Evolutionary conservation across 2,797 vertebrate species (phyloP), one percentile per base, ranked within the genome.

Genomic region (Fratercula arctica): DNA sequence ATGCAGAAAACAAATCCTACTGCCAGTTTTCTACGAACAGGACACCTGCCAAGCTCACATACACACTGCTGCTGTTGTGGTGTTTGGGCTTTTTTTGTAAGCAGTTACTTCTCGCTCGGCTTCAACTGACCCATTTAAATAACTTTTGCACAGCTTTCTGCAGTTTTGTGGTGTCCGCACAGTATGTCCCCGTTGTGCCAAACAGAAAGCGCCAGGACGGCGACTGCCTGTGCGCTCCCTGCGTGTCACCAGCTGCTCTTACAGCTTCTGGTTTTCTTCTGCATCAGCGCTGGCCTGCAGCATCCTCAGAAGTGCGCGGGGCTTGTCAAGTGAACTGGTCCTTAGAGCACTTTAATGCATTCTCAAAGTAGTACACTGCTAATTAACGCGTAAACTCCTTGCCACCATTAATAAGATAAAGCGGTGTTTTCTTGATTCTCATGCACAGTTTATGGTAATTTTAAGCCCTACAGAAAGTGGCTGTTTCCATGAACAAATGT

Each of bases 401-500:
- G 84, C 77, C 64, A 11, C 88, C 43, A n/a, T 35, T 92, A 93
- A 93, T 89, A 63, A 93, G 84, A 92, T 76, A 89, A 92, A 93
- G 73, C 4, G 12, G 8, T 76, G 89, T 84, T 93, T 91, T 85
- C 77, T 82, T 79, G 80, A 48, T 91, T 72, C 90, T 73, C 9
- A 3, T 43, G 54, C 67, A n/a, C 43, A 10, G 86, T 84, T 94
- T 85, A 90, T 94, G 94, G 70, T 96, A 90, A 96, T 95, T 95
- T 73, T 25, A 35, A 89, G 80, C 88, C 92, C 95, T 88, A 14
- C 90, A 57, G 94, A 91, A 95, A 94, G 92, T 16, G 80, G 50
- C 80, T 89, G 86, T 80, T 93, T 78, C 85, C 83, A 10, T 26
- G 86, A 96, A 93, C 90, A 96, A 96, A 94, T 86, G 83, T 50